phyloP scores from a whole-genome alignment of 2,797 vertebrate species.

The Heterohyrax brucei region DNA sequence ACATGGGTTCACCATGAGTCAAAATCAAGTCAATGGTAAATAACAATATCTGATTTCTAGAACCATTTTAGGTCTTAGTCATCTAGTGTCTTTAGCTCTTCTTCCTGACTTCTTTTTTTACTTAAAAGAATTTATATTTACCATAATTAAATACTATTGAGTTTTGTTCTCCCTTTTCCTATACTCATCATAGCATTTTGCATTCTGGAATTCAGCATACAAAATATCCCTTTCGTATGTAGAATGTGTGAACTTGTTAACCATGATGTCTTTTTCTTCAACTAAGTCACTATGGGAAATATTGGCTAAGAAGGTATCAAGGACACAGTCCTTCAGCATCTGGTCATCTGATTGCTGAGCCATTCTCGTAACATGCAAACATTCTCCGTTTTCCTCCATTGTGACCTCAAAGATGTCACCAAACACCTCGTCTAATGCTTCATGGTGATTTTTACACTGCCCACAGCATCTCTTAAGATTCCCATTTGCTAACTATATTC shows the following conservation, averaged over 20 bases:
- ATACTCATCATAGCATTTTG: background rate
- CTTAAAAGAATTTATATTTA: background rate
- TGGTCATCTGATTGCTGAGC: background rate
- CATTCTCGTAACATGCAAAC: background rate
- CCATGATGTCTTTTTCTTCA: background rate
- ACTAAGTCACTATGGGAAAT: background rate
- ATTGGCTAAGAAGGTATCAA: background rate
- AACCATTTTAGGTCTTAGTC: background rate
- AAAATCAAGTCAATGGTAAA: background rate
- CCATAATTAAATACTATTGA: background rate
- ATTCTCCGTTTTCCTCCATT: background rate
- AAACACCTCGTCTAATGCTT: background rate
- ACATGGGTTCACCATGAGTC: background rate
- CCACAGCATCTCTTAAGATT: background rate
- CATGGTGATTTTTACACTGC: constrained; percentile 15
- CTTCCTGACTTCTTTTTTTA: constrained; percentile 14
- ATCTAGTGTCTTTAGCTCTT: background rate
- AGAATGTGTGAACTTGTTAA: background rate
- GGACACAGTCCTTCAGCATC: background rate
- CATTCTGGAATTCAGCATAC: background rate
- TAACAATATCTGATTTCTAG: background rate
- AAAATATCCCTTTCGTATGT: background rate
- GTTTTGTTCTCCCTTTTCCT: background rate
- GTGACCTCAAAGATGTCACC: background rate
- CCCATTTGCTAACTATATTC: constrained; percentile 36